phyloP scores from a whole-genome alignment of 2,888 invertebrate genomes.

The Diplazon laetatorius region DNA sequence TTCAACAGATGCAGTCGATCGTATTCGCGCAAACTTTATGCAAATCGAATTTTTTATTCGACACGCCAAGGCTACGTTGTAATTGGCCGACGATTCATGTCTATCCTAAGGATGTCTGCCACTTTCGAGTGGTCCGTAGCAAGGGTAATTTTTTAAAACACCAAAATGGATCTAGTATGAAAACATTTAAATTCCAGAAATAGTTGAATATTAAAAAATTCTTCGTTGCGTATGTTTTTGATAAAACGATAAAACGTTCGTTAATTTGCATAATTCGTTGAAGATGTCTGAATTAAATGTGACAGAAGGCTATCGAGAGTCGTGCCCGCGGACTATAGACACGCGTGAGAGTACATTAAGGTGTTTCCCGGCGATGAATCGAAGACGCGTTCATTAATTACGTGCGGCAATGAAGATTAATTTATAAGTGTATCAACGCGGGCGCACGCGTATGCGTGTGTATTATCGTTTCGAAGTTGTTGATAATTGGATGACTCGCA shows the following conservation, averaged over 20 bases:
- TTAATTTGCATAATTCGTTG: not conserved
- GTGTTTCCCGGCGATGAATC: conserved; percentile 22
- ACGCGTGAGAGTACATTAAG: conserved; percentile 1
- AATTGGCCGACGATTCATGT: conserved; percentile 71
- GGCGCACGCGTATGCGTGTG: conserved; percentile 20
- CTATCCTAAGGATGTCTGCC: conserved; percentile 26
- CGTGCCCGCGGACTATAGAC: not conserved
- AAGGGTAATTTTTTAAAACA: not conserved
- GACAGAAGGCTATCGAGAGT: conserved; percentile 11
- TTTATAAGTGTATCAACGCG: conserved; percentile 54
- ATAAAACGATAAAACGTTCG: not conserved
- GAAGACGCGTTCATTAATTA: conserved; percentile 49
- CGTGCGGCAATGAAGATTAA: conserved; percentile 54
- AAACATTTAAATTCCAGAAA: no score
- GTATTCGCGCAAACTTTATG: conserved; percentile 75
- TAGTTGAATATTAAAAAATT: no score
- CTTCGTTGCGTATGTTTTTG: no score
- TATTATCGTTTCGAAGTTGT: conserved; percentile 35
- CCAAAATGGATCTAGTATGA: no score
- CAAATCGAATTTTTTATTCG: conserved; percentile 79
- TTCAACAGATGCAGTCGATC: conserved; percentile 57
- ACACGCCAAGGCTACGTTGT: conserved; percentile 74
- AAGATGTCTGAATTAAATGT: conserved; percentile 35
- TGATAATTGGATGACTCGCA: conserved; percentile 58
- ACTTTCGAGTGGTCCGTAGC: conserved; percentile 45